Base-by-base conservation (phyloP, 2,113 vertebrate genomes). In the Cebus imitator region DNA sequence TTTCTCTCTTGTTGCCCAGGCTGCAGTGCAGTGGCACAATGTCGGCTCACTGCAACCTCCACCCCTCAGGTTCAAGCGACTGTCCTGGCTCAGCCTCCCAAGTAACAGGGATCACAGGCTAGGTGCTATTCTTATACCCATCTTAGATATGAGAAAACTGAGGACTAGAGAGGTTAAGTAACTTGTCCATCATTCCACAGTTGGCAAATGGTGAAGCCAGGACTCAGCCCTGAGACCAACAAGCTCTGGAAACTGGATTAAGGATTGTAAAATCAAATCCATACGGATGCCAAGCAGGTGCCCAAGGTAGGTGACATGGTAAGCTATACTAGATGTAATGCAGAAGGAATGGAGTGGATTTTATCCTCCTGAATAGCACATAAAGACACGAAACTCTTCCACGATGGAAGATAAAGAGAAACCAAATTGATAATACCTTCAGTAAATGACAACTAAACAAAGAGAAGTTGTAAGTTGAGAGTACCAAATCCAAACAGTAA, bases 71-170 rank as follows among this genome's bases (percentile, higher is more conserved):
- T 52, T 52, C 52, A 52, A 52, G 52, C 52, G 16, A 52, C 14
- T 52, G 16, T 52, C 52, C 52, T 52, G 16, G 52, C 16, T 17
- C 52, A 52, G 52, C 16, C 52, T 52, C 52, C 52, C 52, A 52
- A 52, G 52, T 52, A 52, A 16, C 52, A 52, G 52, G 52, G 52
- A 52, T 52, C 16, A 52, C 16, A 17, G 52, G 27, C 21, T 57
- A 90, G n/a, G 43, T n/a, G 45, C 5, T 90, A 35, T n/a, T 78
- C 64, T 68, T 64, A 50, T 1, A 4, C 13, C 18, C 45, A 73
- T 84, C 21, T 83, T 48, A 95, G 72, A 95, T 11, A 72, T 52
- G 30, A 92, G 66, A 92, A 88, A 82, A 81, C n/a, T 64, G 37
- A 87, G 68, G 8, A 10, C 37, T 72, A 55, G 23, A 50, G 4